These are phyloP conservation scores for Pediacus dermestoides DNA, from an alignment of 2,888 invertebrate genomes.

Conservation along the genomic window DNA sequence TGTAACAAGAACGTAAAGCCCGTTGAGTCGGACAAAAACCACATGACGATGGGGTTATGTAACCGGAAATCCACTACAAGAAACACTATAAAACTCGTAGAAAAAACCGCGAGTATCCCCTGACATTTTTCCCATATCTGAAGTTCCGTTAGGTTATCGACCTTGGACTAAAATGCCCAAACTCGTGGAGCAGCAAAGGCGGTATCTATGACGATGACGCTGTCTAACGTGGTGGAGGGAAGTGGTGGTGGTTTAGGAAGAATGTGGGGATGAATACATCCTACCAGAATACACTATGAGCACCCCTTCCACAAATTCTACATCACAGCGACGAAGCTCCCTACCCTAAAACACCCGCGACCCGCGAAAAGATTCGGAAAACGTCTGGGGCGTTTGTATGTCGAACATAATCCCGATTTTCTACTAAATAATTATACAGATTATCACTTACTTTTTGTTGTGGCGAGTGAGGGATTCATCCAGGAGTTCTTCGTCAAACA, in stretches of 20 bases:
- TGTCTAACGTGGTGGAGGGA: conserved; percentile 49
- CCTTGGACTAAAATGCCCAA: conserved; percentile 38
- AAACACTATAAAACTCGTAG: too few species aligned
- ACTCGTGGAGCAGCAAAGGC: conserved; percentile 30
- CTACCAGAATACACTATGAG: conserved; percentile 50
- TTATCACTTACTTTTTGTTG: conserved; percentile 27
- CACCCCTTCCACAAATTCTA: conserved; percentile 52
- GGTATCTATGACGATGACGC: conserved; percentile 48
- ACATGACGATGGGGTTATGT: too few species aligned
- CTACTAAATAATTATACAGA: conserved; percentile 14
- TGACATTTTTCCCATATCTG: too few species aligned
- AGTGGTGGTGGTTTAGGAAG: conserved; percentile 47
- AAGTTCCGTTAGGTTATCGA: conserved; percentile 43
- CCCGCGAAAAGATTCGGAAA: conserved; percentile 46
- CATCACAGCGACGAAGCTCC: conserved; percentile 52
- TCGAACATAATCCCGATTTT: conserved; percentile 29
- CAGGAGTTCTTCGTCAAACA: conserved; percentile 27
- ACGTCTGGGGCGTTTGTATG: conserved; percentile 26
- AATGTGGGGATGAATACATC: conserved; percentile 53
- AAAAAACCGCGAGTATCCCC: too few species aligned
- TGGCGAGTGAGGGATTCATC: conserved; percentile 2
- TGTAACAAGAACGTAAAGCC: too few species aligned
- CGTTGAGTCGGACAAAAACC: too few species aligned
- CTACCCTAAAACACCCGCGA: conserved; percentile 50
- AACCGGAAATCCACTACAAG: too few species aligned